Evolutionary conservation across 2,888 invertebrate species (phyloP), one percentile per base, ranked within the genome.

Genomic region (Callyntrura guangdongensis): DNA sequence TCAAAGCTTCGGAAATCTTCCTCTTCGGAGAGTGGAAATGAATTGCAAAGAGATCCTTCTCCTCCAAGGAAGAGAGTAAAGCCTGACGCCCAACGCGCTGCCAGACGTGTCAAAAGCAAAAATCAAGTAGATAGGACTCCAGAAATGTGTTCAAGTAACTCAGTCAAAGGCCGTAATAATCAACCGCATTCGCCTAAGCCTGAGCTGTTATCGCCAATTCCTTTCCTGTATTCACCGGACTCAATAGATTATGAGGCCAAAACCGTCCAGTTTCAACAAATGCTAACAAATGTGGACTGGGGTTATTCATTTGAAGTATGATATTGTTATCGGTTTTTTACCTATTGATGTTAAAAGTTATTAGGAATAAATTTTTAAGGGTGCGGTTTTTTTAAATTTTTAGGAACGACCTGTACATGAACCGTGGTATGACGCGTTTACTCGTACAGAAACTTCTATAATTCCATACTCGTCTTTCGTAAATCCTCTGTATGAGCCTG

Each of bases 381-480:
- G n/a, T n/a, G n/a, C n/a, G n/a, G n/a, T n/a, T n/a, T n/a, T n/a
- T n/a, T n/a, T n/a, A n/a, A 8, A 45, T 17, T 45, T 9, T 36
- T 9, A 81, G 81, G 81, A 81, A 59, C 95, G 97, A 89, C 98
- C 98, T 0, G 95, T 95, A 53, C 96, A 96, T 25, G 97, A 97
- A 94, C 96, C 97, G 0, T 98, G 98, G 98, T 97, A 96, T 94
- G 96, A 96, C 92, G 97, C 97, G 0, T 98, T 97, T 94, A 96
- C 96, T 92, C 96, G 98, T 0, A 97, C 97, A 94, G 97, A 98
- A 94, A 96, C 96, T 83, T 81, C 85, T 27, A 82, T 82, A 36
- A n/a, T 89, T 82, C 92, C 93, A 69, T 72, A 72, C 25, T 53
- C 86, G 79, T 83, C 86, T 74, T 92, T 90, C 72, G 22, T 53